These are phyloP conservation scores for Harmothoe impar DNA, from an alignment of 2,888 invertebrate genomes.

Conservation along the genomic window DNA sequence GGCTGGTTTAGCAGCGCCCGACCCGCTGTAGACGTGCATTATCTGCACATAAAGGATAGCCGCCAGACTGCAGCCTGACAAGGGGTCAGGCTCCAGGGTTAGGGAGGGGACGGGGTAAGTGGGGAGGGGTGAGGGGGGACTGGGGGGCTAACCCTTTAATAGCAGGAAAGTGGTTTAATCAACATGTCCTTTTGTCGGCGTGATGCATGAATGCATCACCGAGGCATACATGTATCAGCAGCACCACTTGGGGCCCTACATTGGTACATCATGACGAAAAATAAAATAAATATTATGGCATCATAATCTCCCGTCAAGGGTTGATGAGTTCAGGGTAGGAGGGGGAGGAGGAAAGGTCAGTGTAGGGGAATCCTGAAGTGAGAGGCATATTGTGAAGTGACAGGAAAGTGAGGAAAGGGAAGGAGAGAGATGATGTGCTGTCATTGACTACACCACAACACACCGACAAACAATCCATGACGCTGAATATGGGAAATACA, in stretches of 20 bases:
- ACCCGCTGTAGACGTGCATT: conserved; percentile 8
- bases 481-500: too few relatives aligned
- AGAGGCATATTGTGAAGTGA: not conserved
- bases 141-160: too few relatives aligned
- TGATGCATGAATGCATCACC: too few relatives aligned
- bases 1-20: not conserved
- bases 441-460: too few relatives aligned
- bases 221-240: too few relatives aligned
- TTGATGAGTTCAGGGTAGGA: not conserved
- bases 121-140: not conserved
- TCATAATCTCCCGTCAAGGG: not conserved
- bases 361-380: not conserved
- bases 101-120: not conserved
- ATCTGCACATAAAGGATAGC: conserved; percentile 43
- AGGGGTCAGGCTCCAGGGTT: not conserved
- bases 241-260: too few relatives aligned
- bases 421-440: not conserved
- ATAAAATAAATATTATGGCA: too few relatives aligned
- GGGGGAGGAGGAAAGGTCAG: not conserved
- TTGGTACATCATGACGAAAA: too few relatives aligned
- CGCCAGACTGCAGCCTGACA: not conserved
- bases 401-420: not conserved
- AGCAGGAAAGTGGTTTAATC: too few relatives aligned
- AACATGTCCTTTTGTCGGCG: too few relatives aligned
- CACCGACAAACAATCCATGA: too few relatives aligned